Conservation (phyloP, 2,888 invertebrate genomes). For the Campoletis raptor region DNA sequence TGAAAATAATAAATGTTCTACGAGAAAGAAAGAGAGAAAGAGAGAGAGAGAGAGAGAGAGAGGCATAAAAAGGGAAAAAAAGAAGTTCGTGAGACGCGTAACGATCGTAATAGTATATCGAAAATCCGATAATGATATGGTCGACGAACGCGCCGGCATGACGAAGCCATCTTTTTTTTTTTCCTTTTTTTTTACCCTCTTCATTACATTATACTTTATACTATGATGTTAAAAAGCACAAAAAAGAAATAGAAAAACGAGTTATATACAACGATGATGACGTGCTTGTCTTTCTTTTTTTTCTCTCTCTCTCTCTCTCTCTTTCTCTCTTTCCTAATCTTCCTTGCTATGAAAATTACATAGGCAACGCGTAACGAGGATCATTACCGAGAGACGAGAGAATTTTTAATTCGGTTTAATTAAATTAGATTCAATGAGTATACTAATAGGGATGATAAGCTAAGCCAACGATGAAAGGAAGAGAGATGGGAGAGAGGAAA, state of each 20-base stretch:
- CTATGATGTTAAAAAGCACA: conserved; percentile 35
- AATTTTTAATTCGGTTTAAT: conserved; percentile 66
- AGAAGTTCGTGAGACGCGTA: conserved; percentile 41
- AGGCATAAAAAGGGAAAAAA: conserved; percentile 1
- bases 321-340: neutral
- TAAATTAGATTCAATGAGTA: conserved; percentile 70
- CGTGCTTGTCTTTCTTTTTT: neutral
- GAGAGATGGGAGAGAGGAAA: conserved; percentile 51
- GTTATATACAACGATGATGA: conserved; percentile 56
- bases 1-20: neutral
- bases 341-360: conserved; percentile 56
- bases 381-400: conserved; percentile 65
- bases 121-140: conserved; percentile 33
- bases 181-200: no score
- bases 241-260: conserved; percentile 32
- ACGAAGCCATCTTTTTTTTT: conserved; percentile 63
- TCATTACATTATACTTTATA: conserved; percentile 52
- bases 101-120: conserved; percentile 30
- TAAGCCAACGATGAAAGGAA: conserved; percentile 36
- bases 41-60: neutral
- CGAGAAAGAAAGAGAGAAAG: neutral
- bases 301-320: neutral
- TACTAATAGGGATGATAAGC: conserved; percentile 65
- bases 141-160: conserved; percentile 38
- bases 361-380: conserved; percentile 65